A percentile compares a stretch with the other conserved stretches of the same genome.
phyloP scores from a whole-genome alignment of 2,888 invertebrate species.

The Andrena trimmerana region DNA sequence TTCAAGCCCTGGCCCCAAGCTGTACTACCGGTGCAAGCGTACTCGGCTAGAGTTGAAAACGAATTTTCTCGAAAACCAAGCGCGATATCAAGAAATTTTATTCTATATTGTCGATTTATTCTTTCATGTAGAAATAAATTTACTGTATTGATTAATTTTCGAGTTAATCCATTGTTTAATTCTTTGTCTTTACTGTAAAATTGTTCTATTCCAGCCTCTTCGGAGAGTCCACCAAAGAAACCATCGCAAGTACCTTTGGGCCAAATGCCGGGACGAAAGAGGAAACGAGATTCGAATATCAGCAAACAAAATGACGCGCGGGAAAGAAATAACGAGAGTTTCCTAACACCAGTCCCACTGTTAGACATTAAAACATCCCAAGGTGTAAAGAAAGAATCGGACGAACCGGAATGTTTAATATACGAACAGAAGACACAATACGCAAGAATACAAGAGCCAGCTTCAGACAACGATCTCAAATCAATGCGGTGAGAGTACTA shows the following conservation, averaged over 20 bases:
- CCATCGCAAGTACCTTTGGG: slow-evolving; percentile 54
- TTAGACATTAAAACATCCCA: slow-evolving; percentile 51
- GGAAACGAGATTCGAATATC: slow-evolving; percentile 68
- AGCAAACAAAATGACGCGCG: neutral
- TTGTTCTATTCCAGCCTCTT: no score
- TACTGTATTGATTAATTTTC: no score
- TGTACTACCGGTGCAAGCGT: no score
- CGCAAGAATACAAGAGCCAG: neutral
- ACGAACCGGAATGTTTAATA: neutral
- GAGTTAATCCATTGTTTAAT: no score
- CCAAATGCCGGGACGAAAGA: slow-evolving; percentile 75
- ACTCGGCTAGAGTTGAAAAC: no score
- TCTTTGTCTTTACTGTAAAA: no score
- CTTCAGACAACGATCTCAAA: slow-evolving; percentile 10
- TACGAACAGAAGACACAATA: slow-evolving; percentile 11
- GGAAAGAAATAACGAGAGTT: slow-evolving; percentile 27
- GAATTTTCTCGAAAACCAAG: no score
- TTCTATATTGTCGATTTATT: no score
- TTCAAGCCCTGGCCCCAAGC: no score
- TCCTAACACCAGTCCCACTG: slow-evolving; percentile 66
- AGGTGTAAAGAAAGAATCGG: slow-evolving; percentile 22
- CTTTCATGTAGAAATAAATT: no score
- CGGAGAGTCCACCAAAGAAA: slow-evolving; percentile 20
- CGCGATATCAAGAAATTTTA: no score
- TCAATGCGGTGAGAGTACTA: slow-evolving; percentile 43